These are phyloP conservation scores for Tyrannus savana DNA, from an alignment of 2,113 vertebrate species.

Conservation along the genomic window DNA sequence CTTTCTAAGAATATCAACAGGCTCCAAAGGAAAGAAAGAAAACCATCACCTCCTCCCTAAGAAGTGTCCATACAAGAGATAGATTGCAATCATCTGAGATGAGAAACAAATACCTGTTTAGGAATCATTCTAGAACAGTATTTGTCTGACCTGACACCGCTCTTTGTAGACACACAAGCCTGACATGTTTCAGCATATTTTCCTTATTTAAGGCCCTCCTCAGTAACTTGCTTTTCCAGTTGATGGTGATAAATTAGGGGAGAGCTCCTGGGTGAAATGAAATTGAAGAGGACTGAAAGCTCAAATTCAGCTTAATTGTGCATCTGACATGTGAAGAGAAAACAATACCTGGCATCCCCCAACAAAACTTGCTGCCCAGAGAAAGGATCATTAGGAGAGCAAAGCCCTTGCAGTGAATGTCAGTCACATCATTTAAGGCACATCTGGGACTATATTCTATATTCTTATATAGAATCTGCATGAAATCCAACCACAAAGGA, in stretches of 20 bases:
- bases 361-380: neutral
- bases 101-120: neutral
- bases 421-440: neutral
- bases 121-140: neutral
- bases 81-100: neutral
- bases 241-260: neutral
- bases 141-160: neutral
- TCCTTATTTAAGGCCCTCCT: neutral
- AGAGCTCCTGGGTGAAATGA: neutral
- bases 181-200: neutral
- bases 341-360: neutral
- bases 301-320: neutral
- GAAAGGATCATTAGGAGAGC: neutral
- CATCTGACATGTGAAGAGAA: neutral
- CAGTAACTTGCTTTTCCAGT: neutral
- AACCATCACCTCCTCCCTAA: neutral
- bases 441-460: neutral
- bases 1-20: neutral
- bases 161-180: neutral
- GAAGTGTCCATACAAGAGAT: neutral
- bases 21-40: neutral
- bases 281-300: neutral
- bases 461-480: neutral
- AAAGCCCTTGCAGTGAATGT: neutral
- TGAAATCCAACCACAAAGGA: neutral